Percentiles rank a stretch among this genome's conserved stretches.
phyloP scores from a whole-genome alignment of 2,888 invertebrate genomes.

The Nycteola revayana region DNA sequence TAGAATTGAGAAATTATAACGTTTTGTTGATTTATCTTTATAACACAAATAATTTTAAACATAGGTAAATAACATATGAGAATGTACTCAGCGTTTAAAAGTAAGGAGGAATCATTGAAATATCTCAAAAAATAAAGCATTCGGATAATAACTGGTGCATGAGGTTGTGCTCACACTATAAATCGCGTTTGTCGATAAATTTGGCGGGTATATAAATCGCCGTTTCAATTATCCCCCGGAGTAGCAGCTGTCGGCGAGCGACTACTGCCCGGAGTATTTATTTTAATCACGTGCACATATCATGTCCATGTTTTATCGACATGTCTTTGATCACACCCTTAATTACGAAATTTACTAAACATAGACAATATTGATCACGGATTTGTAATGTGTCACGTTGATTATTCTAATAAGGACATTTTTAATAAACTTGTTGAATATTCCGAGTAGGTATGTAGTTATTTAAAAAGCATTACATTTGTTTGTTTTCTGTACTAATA shows the following conservation, averaged over 20 bases:
- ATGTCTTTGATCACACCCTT: slow-evolving; percentile 46
- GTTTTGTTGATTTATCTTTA: slow-evolving; percentile 30
- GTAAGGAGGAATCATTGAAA: too few relatives aligned
- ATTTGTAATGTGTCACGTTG: too few relatives aligned
- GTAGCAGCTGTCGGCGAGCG: slow-evolving; percentile 71
- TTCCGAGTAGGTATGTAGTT: too few relatives aligned
- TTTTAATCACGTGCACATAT: slow-evolving; percentile 71
- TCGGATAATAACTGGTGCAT: slow-evolving; percentile 41
- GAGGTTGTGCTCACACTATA: slow-evolving; percentile 52
- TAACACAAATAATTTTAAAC: too few relatives aligned
- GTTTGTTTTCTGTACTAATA: too few relatives aligned
- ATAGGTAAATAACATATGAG: too few relatives aligned
- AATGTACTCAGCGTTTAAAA: too few relatives aligned
- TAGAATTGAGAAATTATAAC: slow-evolving; percentile 27
- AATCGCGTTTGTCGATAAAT: slow-evolving; percentile 75
- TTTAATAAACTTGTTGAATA: too few relatives aligned
- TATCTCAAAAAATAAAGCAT: slow-evolving; percentile 46
- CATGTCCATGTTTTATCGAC: slow-evolving; percentile 59
- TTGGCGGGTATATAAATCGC: slow-evolving; percentile 77
- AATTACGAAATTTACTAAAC: slow-evolving; percentile 41
- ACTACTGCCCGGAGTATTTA: slow-evolving; percentile 71
- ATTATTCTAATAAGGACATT: too few relatives aligned
- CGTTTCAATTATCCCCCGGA: slow-evolving; percentile 75
- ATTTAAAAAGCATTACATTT: too few relatives aligned
- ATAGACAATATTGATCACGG: too few relatives aligned